phyloP scores from a whole-genome alignment of 2,113 vertebrate species.

The Megaceryle torquata region DNA sequence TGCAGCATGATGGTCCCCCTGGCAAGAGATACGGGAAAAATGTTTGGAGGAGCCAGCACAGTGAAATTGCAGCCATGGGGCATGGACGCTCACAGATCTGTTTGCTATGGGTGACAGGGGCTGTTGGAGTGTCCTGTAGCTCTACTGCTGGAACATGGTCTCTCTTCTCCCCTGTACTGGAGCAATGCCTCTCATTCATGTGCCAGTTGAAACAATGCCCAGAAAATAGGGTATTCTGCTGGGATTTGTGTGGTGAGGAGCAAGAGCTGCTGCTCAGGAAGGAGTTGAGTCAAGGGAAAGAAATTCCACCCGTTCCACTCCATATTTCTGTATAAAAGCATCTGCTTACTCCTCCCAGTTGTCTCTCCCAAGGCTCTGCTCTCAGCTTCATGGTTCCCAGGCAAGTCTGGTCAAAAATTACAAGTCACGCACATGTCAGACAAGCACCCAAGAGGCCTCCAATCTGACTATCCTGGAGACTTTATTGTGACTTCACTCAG shows the following conservation, averaged over 20 bases:
- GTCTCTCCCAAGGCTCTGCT: background rate
- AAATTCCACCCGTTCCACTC: background rate
- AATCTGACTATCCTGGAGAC: background rate
- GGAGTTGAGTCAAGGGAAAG: background rate
- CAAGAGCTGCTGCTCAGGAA: background rate
- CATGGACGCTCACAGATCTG: background rate
- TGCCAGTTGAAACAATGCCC: background rate
- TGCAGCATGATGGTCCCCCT: background rate
- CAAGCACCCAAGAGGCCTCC: fast-evolving
- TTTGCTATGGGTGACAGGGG: background rate
- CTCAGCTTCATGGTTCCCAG: background rate
- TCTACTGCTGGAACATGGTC: background rate
- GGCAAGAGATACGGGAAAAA: background rate
- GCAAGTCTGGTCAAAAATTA: background rate
- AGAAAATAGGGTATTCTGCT: background rate
- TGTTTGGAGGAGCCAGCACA: background rate
- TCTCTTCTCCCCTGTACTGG: background rate
- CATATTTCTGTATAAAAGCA: background rate
- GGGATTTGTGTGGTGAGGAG: background rate
- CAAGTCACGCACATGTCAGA: background rate
- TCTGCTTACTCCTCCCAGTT: background rate
- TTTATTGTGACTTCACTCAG: background rate
- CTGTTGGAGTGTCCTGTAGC: background rate
- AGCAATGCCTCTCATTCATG: background rate
- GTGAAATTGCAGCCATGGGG: background rate